These are phyloP conservation scores for Porites evermanni DNA, from an alignment of 92 coral and sea anemone genomes.

Conservation along the genomic window DNA sequence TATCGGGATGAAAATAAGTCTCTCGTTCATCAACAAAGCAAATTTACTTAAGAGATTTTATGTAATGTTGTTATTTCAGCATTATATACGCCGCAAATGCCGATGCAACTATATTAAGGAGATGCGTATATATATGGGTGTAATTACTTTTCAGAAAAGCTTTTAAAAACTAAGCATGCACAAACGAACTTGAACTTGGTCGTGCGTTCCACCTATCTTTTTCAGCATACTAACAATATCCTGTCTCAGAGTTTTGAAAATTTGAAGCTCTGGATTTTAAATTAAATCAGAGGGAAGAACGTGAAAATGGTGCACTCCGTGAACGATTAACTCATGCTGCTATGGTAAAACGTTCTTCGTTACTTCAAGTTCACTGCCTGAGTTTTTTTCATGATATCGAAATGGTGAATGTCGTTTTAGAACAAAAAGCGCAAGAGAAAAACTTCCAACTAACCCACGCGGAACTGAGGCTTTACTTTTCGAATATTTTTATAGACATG, in stretches of 20 bases:
- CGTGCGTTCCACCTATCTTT: background rate
- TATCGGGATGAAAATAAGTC: conserved; percentile 49
- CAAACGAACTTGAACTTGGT: background rate
- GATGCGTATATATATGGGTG: conserved; percentile 4
- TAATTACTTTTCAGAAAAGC: conserved; percentile 43
- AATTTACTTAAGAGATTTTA: conserved; percentile 72
- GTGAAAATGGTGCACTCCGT: background rate
- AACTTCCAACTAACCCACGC: background rate
- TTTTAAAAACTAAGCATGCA: background rate
- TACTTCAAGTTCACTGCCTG: background rate
- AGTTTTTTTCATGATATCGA: too few species aligned
- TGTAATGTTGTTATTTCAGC: conserved; percentile 75
- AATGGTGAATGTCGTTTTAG: background rate
- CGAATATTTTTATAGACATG: background rate
- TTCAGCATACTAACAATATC: background rate
- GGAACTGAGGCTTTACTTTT: background rate
- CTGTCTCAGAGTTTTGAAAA: background rate
- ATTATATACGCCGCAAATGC: conserved; percentile 50
- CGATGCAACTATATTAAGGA: conserved; percentile 28
- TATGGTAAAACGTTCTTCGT: too few species aligned
- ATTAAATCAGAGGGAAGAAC: background rate
- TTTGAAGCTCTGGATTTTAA: background rate
- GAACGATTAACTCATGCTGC: background rate
- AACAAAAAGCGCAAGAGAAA: background rate
- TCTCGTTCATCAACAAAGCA: conserved; percentile 72